Conservation (phyloP, 1,140 invertebrate genomes). For the Holcopasites calliopsidis region DNA sequence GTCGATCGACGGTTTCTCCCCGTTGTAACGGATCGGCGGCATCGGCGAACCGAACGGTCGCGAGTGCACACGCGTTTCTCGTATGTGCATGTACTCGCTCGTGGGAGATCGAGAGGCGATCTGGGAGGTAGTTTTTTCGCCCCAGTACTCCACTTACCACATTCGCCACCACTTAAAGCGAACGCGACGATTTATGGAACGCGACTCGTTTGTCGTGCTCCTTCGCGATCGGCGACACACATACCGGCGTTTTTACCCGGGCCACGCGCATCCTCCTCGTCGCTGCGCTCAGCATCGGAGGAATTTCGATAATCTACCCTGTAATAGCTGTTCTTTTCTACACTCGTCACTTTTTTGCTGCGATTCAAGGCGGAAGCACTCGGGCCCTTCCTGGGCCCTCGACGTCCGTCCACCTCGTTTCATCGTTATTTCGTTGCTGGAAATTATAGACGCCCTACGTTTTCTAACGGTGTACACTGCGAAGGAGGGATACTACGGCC, state of each 20-base stretch:
- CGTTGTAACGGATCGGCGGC: conserved; percentile 67
- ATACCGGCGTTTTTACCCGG: conserved; percentile 36
- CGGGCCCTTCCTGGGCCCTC: too few relatives aligned
- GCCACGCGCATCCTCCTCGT: neutral
- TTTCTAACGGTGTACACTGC: neutral
- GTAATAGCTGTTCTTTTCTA: neutral
- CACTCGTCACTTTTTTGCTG: too few relatives aligned
- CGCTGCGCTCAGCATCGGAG: neutral
- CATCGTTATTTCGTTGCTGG: neutral
- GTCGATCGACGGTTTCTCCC: conserved; percentile 71
- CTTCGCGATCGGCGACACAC: conserved; percentile 46
- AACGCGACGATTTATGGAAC: conserved; percentile 68
- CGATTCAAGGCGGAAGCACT: too few relatives aligned
- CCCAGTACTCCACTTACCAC: conserved; percentile 76
- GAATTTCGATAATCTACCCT: neutral
- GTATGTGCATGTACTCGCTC: neutral
- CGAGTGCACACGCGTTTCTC: neutral
- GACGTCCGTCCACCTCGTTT: too few relatives aligned
- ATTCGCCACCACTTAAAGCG: conserved; percentile 65
- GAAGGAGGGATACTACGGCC: neutral
- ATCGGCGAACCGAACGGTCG: conserved; percentile 13
- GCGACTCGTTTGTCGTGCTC: conserved; percentile 54
- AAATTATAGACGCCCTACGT: neutral
- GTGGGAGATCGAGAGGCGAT: conserved; percentile 50
- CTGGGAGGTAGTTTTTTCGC: conserved; percentile 74